Base-by-base conservation (phyloP, 1,140 invertebrate species). In the Ceratoteleas bidentatus region DNA sequence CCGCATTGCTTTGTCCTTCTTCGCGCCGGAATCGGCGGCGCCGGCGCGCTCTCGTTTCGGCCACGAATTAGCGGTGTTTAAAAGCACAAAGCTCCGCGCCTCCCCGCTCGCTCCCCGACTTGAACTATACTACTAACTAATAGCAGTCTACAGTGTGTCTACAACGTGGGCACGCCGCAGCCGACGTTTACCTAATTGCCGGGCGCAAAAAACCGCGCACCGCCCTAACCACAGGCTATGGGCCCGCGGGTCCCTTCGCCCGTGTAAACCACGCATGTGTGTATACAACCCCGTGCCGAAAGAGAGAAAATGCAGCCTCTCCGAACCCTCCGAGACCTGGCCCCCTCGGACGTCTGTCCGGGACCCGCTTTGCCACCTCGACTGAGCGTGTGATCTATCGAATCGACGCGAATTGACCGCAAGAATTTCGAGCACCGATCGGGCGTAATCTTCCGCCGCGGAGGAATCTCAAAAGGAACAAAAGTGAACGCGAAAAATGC, bases 141-240 rank as follows among this genome's bases (percentile, higher is more conserved):
- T 91, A 91, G 90, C 87, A 90, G 89, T 84, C 82, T 84, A 85
- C 85, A 86, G 84, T 87, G 86, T 87, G 87, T 88, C 89, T 89
- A 91, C 89, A 90, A 88, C 89, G 84, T 88, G 87, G 85, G 84
- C 87, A 81, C 78, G 79, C 79, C 69, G 64, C 50, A 73, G 68
- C 85, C 85, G 88, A 88, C 89, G 90, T 91, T 91, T 91, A 90
- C 89, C 90, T 91, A 91, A 91, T 91, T 90, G 88, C 90, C 81
- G 87, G 85, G 84, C 85, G 87, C 88, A 90, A 91, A 90, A 88
- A 88, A 90, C 66, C 69, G 83, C 86, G 87, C 84, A 87, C 88
- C 90, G 90, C 90, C 90, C 87, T 91, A 91, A 91, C 90, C 90
- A 91, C 87, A 91, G 90, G 86, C 87, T 87, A 87, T 82, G 85